Evolutionary conservation across 2,797 vertebrate species (phyloP), one percentile per base, ranked within the genome.

Genomic region (Crax fasciolata): DNA sequence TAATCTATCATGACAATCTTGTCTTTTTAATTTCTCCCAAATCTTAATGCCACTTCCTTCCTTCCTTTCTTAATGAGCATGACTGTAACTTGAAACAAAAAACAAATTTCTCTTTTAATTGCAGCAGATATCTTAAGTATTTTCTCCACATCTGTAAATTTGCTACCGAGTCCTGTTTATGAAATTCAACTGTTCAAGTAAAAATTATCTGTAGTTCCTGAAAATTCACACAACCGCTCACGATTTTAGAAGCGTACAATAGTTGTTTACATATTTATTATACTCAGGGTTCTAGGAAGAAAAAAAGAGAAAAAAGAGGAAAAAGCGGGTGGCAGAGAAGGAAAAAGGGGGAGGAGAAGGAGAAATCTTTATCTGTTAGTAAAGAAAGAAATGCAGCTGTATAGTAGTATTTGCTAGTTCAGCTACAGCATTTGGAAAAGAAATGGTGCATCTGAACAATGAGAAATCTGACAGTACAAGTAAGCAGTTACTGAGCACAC

Each of bases 1-100:
- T 30, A 72, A 93, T 79, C 83, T 89, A 75, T 21, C 57, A 95
- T 13, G 59, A 95, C 27, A 97, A 28, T 65, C 25, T 84, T 89
- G 48, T 83, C 30, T 70, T 59, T n/a, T 49, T 75, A 54, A 46
- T 63, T 44, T 61, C 79, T 77, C 77, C 59, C 72, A 84, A 73
- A 67, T 51, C 7, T 61, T 73, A 95, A 25, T 8, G n/a, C 2
- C 13, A 55, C 30, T 93, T 90, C 41, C 66, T 75, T 90, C 41
- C 66, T 75, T 93, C 10, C 11, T 90, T 35, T 48, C 59, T 55
- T 73, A 27, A 44, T 23, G 2, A 82, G 43, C 19, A 70, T 67
- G 6, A 67, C 0, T 9, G 6, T 15, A 71, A 87, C 27, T 46
- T 25, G 10, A 71, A 51, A 62, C 18, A 74, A 83, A 86, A 55